phyloP scores from a whole-genome alignment of 2,888 invertebrate species.

The Sepioteuthis lessoniana region DNA sequence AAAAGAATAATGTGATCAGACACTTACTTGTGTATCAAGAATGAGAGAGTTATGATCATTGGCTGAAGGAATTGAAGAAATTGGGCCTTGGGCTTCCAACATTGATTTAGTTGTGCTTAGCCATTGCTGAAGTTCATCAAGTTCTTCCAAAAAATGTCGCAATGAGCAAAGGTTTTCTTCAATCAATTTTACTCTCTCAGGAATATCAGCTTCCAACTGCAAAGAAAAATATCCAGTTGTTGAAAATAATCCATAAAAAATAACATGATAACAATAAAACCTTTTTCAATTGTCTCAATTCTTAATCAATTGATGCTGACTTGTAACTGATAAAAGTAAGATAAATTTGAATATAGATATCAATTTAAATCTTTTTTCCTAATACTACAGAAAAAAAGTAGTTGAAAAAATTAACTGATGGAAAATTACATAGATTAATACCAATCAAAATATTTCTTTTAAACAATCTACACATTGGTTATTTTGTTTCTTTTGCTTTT shows the following conservation, averaged over 20 bases:
- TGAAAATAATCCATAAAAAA: background rate
- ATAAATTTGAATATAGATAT: no score
- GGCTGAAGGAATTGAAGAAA: slow-evolving; percentile 66
- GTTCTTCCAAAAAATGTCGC: slow-evolving; percentile 64
- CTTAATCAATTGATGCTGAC: no score
- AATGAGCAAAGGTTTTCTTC: slow-evolving; percentile 63
- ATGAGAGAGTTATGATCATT: slow-evolving; percentile 67
- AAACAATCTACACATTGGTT: no score
- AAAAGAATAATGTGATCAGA: background rate
- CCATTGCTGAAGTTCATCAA: slow-evolving; percentile 68
- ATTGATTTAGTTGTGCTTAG: slow-evolving; percentile 65
- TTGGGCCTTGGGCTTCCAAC: slow-evolving; percentile 65
- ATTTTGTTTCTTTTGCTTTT: no score
- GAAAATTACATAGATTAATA: no score
- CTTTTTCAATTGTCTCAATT: no score
- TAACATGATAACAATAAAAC: background rate
- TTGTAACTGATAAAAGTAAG: no score
- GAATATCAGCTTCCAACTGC: slow-evolving; percentile 65
- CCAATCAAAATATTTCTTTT: no score
- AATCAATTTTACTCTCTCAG: slow-evolving; percentile 60
- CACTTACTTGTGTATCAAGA: slow-evolving; percentile 66
- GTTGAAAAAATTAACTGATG: no score
- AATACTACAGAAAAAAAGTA: no score
- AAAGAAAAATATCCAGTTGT: background rate
- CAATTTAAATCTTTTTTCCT: no score